A percentile compares a stretch with the other conserved stretches of the same genome.
Conservation (phyloP, 2,888 invertebrate species). For the Leucophora obtusa region DNA sequence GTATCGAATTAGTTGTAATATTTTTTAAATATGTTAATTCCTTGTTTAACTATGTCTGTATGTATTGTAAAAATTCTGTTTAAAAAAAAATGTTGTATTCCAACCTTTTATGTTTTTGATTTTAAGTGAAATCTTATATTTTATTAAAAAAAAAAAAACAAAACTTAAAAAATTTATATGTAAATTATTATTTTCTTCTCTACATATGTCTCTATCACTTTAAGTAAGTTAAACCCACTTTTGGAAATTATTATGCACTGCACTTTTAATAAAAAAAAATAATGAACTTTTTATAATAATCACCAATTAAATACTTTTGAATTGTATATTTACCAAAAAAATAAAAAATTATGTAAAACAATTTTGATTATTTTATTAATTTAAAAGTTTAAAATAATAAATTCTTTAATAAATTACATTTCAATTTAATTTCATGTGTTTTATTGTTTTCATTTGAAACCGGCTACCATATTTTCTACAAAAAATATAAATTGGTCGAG, state of each 20-base stretch:
- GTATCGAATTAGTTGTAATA: not conserved
- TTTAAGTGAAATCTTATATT: constrained; percentile 23
- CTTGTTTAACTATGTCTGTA: not conserved
- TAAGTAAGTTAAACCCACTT: constrained; percentile 35
- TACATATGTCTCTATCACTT: constrained; percentile 1
- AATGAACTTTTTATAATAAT: constrained; percentile 44
- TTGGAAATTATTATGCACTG: constrained; percentile 50
- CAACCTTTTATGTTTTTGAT: constrained; percentile 24
- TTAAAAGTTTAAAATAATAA: constrained; percentile 38
- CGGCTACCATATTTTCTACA: too few species aligned
- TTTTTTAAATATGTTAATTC: not conserved
- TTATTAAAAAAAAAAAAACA: constrained; percentile 20
- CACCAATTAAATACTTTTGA: constrained; percentile 50
- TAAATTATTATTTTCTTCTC: constrained; percentile 15
- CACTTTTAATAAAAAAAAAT: constrained; percentile 44
- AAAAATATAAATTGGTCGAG: too few species aligned
- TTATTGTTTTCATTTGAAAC: not conserved
- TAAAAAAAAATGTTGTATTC: not conserved
- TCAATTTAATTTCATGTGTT: constrained; percentile 25
- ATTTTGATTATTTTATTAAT: constrained; percentile 43
- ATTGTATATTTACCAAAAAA: constrained; percentile 30
- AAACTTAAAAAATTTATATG: constrained; percentile 13
- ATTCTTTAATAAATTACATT: constrained; percentile 57
- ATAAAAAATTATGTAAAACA: constrained; percentile 10
- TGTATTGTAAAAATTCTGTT: constrained; percentile 11